Percentiles rank a stretch among this genome's conserved stretches.
Conservation (phyloP, 2,113 vertebrate genomes). For the Pelmatolapia mariae region DNA sequence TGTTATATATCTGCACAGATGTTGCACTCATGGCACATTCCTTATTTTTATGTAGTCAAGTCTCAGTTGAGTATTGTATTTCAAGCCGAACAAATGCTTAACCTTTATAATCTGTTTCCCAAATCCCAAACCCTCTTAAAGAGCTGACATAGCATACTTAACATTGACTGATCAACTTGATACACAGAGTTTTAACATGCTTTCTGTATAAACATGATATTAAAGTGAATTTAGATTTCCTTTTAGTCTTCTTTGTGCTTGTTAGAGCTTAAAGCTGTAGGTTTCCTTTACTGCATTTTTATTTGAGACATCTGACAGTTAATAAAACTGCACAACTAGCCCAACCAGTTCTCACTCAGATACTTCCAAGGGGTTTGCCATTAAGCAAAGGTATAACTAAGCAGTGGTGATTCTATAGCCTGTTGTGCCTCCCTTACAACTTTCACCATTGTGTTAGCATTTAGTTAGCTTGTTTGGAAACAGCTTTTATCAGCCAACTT, state of each 20-base stretch:
- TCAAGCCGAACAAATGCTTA: neutral
- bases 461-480: neutral
- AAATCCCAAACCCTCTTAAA: neutral
- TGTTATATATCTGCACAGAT: neutral
- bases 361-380: neutral
- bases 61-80: slow-evolving; percentile 1
- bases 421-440: neutral
- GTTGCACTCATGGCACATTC: slow-evolving; percentile 76
- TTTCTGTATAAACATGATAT: neutral
- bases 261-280: neutral
- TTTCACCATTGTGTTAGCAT: neutral
- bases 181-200: neutral
- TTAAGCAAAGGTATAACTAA: neutral
- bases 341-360: neutral
- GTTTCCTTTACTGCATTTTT: neutral
- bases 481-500: neutral
- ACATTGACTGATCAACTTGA: neutral
- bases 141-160: neutral
- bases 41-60: slow-evolving; percentile 57
- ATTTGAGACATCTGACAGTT: neutral
- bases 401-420: neutral
- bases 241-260: neutral
- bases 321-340: neutral
- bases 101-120: neutral
- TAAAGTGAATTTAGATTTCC: neutral